These are phyloP conservation scores for Chaunax sp. DNA, from an alignment of 2,797 vertebrate species.

Conservation along the genomic window DNA sequence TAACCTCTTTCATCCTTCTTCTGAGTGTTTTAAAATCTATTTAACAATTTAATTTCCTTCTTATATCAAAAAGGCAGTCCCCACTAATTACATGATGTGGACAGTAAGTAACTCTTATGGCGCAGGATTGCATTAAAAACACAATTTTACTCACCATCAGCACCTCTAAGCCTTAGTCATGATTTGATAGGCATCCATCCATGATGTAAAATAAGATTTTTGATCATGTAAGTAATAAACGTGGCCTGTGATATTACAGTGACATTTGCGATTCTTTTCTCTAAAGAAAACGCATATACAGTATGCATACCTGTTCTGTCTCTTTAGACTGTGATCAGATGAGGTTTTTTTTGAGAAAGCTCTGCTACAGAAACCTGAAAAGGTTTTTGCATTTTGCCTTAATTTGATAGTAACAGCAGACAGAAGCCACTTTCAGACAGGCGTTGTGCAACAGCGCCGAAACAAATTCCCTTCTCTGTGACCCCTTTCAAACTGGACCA, in stretches of 20 bases:
- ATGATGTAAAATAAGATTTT: not conserved
- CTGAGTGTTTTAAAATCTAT: not conserved
- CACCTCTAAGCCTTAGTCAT: slow-evolving; percentile 1
- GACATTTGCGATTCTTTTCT: not conserved
- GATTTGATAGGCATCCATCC: slow-evolving; percentile 12
- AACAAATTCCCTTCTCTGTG: too few relatives aligned
- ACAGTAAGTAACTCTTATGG: too few relatives aligned
- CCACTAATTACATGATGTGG: too few relatives aligned
- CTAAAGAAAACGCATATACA: not conserved
- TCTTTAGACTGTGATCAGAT: not conserved
- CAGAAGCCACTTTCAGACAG: too few relatives aligned
- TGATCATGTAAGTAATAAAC: not conserved
- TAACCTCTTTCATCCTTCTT: not conserved
- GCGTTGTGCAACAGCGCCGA: too few relatives aligned
- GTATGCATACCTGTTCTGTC: not conserved
- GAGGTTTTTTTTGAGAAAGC: not conserved
- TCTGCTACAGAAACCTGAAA: too few relatives aligned
- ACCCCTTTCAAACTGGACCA: too few relatives aligned
- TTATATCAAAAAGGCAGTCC: slow-evolving; percentile 12
- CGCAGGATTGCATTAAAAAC: slow-evolving; percentile 9
- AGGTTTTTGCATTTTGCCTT: too few relatives aligned
- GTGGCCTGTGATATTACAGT: not conserved
- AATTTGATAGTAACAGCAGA: not conserved
- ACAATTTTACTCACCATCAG: not conserved
- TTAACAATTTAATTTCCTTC: not conserved